phyloP scores from a whole-genome alignment of 2,797 vertebrate genomes.

The Anniella stebbinsi region DNA sequence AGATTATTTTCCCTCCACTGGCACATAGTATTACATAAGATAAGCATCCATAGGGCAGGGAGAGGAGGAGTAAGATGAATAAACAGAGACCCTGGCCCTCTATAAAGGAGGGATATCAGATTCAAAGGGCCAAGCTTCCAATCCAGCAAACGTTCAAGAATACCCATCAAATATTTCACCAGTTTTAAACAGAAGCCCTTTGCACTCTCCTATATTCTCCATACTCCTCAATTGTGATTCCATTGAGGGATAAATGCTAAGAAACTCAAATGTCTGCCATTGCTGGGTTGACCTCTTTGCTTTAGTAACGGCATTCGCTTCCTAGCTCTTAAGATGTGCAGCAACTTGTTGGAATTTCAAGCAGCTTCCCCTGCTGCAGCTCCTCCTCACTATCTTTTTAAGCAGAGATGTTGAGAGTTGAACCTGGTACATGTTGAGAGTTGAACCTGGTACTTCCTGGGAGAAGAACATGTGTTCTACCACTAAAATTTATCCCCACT shows the following conservation, averaged over 20 bases:
- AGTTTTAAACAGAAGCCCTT: background rate
- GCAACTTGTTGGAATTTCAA: no score
- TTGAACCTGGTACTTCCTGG: background rate
- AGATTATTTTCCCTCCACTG: background rate
- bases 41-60: background rate
- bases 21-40: background rate
- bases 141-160: background rate
- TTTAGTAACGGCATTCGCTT: background rate
- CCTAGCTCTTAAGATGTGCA: no score
- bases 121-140: background rate
- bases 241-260: background rate
- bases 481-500: background rate
- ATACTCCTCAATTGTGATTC: background rate
- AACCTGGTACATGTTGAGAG: background rate
- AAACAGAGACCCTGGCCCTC: background rate
- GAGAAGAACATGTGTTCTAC: background rate
- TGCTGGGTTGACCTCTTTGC: background rate
- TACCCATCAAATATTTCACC: background rate
- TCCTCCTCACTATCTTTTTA: background rate
- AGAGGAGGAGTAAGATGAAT: background rate
- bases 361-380: no score
- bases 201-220: background rate
- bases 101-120: background rate
- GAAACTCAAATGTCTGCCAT: background rate
- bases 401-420: background rate